Conservation (phyloP, 2,797 vertebrate genomes). For the Sparidentex hasta region DNA sequence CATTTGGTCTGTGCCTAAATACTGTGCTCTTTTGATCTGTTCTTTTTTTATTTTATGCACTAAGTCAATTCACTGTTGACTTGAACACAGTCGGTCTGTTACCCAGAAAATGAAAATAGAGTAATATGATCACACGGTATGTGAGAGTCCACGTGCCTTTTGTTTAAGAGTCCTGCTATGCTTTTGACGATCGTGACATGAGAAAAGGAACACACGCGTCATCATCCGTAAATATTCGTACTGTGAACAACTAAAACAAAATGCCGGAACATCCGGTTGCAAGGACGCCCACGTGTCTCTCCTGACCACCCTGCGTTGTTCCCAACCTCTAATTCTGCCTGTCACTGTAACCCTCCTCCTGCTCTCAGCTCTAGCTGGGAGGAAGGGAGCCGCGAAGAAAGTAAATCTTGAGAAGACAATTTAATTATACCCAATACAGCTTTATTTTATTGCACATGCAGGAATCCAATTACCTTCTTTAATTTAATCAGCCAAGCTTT, state of each 20-base stretch:
- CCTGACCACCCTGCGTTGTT: conserved; percentile 17
- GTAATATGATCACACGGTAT: neutral
- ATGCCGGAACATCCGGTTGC: neutral
- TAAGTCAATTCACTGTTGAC: neutral
- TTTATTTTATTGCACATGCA: conserved; percentile 64
- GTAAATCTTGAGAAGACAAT: conserved; percentile 66
- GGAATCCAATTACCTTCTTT: conserved; percentile 70
- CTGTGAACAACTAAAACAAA: conserved; percentile 25
- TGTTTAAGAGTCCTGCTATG: neutral
- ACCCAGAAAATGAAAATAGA: neutral
- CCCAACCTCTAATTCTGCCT: conserved; percentile 48
- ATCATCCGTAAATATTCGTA: neutral
- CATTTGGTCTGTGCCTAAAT: neutral
- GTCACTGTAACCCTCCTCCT: conserved; percentile 36
- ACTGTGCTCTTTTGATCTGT: neutral
- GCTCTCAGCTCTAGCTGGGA: conserved; percentile 24
- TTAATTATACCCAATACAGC: conserved; percentile 64
- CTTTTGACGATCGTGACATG: neutral
- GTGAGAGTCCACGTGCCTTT: neutral
- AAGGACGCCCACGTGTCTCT: conserved; percentile 25
- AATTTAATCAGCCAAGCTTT: conserved; percentile 73
- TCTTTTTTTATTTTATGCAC: neutral
- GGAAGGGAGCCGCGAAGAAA: conserved; percentile 25
- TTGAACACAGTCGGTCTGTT: neutral
- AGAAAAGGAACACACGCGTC: neutral